A percentile compares a stretch with the other conserved stretches of the same genome.
These are phyloP conservation scores for Corythucha ciliata DNA, from an alignment of 2,888 invertebrate species.

Conservation along the genomic window DNA sequence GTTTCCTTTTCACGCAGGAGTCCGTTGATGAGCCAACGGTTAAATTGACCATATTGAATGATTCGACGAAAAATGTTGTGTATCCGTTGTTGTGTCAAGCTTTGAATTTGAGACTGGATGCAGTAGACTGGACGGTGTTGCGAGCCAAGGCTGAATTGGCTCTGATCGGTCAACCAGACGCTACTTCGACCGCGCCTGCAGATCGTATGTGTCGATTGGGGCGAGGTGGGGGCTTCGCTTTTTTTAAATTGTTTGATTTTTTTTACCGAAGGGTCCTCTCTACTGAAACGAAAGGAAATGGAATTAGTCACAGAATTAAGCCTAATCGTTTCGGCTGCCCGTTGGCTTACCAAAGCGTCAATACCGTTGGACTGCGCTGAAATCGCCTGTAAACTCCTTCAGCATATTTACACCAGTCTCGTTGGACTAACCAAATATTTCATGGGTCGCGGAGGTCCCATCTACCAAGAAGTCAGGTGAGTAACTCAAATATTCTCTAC, in stretches of 20 bases:
- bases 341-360: slow-evolving; percentile 46
- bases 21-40: slow-evolving; percentile 30
- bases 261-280: slow-evolving; percentile 6
- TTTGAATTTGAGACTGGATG: slow-evolving; percentile 39
- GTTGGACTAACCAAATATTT: slow-evolving; percentile 53
- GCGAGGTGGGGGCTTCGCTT: background rate
- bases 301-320: slow-evolving; percentile 51
- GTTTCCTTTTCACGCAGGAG: too few relatives aligned
- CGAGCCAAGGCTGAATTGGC: slow-evolving; percentile 42
- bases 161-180: slow-evolving; percentile 20
- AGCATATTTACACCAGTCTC: slow-evolving; percentile 48
- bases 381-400: slow-evolving; percentile 48
- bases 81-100: slow-evolving; percentile 30
- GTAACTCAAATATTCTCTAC: slow-evolving; percentile 10
- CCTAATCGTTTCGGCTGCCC: slow-evolving; percentile 46
- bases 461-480: slow-evolving; percentile 47
- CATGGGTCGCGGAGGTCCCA: slow-evolving; percentile 43
- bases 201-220: background rate
- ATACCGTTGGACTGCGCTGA: slow-evolving; percentile 50
- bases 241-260: too few relatives aligned
- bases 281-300: slow-evolving; percentile 26
- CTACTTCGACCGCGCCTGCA: slow-evolving; percentile 14
- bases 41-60: slow-evolving; percentile 30
- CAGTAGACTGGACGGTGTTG: slow-evolving; percentile 42
- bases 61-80: slow-evolving; percentile 27